These are phyloP conservation scores for Axis porcinus DNA, from an alignment of 2,113 vertebrate genomes.

Conservation along the genomic window DNA sequence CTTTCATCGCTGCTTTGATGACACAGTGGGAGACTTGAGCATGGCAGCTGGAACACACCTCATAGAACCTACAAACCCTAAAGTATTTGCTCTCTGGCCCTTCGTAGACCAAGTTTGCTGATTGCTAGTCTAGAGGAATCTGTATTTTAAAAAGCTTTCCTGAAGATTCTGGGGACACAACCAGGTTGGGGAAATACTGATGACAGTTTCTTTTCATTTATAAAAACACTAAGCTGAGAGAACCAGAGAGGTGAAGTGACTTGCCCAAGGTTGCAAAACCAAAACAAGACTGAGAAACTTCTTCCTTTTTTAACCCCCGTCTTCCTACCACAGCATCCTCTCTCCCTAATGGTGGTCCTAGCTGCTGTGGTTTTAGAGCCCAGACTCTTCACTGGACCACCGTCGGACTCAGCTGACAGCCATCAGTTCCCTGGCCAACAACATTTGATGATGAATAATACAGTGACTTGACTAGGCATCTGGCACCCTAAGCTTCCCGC, in stretches of 20 bases:
- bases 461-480: constrained; percentile 30
- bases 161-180: background rate
- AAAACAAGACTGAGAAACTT: background rate
- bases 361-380: background rate
- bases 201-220: background rate
- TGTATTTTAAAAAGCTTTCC: background rate
- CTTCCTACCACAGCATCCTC: background rate
- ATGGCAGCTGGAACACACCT: background rate
- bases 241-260: background rate
- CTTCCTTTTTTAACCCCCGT: background rate
- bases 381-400: background rate
- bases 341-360: background rate
- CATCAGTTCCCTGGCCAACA: background rate
- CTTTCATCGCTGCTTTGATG: background rate
- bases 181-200: background rate
- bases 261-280: background rate
- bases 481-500: background rate
- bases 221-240: background rate
- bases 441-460: constrained; percentile 52
- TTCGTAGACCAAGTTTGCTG: background rate
- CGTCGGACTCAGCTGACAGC: background rate
- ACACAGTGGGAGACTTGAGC: too few species aligned
- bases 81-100: background rate
- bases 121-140: background rate
- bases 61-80: background rate